Percentiles rank a stretch among this genome's conserved stretches.
phyloP scores from a whole-genome alignment of 2,797 vertebrate genomes.

The Parotocinclus haroldoi region DNA sequence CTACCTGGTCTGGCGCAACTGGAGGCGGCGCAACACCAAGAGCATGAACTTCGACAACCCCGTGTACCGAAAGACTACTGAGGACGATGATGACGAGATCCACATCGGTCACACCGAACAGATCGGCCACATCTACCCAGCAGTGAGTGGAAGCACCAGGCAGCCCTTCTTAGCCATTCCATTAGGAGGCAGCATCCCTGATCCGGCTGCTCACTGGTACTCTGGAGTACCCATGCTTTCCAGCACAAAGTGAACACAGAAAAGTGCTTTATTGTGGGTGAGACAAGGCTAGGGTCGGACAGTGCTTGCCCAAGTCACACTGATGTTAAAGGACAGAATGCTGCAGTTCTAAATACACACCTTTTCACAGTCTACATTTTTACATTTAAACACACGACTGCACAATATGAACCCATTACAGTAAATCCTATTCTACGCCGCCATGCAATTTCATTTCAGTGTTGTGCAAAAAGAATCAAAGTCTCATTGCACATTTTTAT shows the following conservation, averaged over 20 bases:
- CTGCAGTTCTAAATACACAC: conserved; percentile 27
- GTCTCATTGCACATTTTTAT: no score
- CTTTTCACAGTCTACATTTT: conserved; percentile 29
- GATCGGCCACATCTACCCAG: conserved; percentile 93
- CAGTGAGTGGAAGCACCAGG: conserved; percentile 83
- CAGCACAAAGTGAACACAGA: conserved; percentile 66
- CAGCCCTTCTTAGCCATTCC: conserved; percentile 77
- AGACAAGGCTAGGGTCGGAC: conserved; percentile 32
- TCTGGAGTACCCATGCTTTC: conserved; percentile 72
- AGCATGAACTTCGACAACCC: conserved; percentile 99
- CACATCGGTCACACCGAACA: conserved; percentile 91
- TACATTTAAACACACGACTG: conserved; percentile 8
- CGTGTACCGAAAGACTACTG: conserved; percentile 93
- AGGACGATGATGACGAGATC: conserved; percentile 90
- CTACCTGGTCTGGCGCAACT: conserved; percentile 98
- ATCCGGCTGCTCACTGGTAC: conserved; percentile 79
- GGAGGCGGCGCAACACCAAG: conserved; percentile 97
- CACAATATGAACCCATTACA: background rate
- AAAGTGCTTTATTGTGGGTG: conserved; percentile 13
- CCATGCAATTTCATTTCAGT: conserved; percentile 16
- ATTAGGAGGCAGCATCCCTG: conserved; percentile 69
- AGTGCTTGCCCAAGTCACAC: conserved; percentile 41
- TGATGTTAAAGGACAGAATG: conserved; percentile 49
- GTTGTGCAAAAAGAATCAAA: background rate
- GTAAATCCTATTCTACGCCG: conserved; percentile 22